Evolutionary conservation across 2,888 invertebrate species (phyloP).

Genomic region (Oligia latruncula): DNA sequence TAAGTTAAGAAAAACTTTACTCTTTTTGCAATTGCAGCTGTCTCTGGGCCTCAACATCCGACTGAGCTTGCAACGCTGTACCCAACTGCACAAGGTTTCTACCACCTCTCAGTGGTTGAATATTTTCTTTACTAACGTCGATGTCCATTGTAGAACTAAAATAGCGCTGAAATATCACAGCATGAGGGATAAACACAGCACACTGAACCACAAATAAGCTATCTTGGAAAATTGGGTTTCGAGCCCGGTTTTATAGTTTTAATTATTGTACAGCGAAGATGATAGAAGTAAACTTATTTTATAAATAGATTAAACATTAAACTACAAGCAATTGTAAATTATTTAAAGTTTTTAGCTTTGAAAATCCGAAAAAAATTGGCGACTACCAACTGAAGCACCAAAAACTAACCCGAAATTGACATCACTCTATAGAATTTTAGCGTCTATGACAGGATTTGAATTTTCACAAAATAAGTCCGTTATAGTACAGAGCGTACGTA

Average conservation of each 20-base stretch:
- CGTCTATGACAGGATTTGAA: slow-evolving; percentile 84
- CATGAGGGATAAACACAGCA: slow-evolving; percentile 86
- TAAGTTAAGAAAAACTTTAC: slow-evolving; percentile 85
- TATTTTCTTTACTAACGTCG: slow-evolving; percentile 97
- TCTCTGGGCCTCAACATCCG: slow-evolving; percentile 92
- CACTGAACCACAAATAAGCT: slow-evolving; percentile 81
- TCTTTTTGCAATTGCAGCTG: slow-evolving; percentile 92
- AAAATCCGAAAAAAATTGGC: slow-evolving; percentile 84
- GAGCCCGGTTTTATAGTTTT: slow-evolving; percentile 58
- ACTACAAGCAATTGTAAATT: slow-evolving; percentile 60
- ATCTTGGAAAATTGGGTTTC: slow-evolving; percentile 73
- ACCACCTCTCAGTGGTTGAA: slow-evolving; percentile 97
- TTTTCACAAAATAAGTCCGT: slow-evolving; percentile 74
- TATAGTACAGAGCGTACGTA: slow-evolving; percentile 40
- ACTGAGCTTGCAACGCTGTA: slow-evolving; percentile 94
- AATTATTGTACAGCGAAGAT: slow-evolving; percentile 62
- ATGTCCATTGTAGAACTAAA: slow-evolving; percentile 92
- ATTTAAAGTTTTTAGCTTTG: slow-evolving; percentile 75
- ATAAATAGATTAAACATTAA: slow-evolving; percentile 62
- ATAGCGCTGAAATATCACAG: slow-evolving; percentile 81
- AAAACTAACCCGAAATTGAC: slow-evolving; percentile 85
- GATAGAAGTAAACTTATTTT: slow-evolving; percentile 61
- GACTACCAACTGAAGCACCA: slow-evolving; percentile 87
- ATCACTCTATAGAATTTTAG: slow-evolving; percentile 78
- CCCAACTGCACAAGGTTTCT: slow-evolving; percentile 94